Evolutionary conservation across 2,888 invertebrate species (phyloP).

Genomic region (Apodemia mormo): DNA sequence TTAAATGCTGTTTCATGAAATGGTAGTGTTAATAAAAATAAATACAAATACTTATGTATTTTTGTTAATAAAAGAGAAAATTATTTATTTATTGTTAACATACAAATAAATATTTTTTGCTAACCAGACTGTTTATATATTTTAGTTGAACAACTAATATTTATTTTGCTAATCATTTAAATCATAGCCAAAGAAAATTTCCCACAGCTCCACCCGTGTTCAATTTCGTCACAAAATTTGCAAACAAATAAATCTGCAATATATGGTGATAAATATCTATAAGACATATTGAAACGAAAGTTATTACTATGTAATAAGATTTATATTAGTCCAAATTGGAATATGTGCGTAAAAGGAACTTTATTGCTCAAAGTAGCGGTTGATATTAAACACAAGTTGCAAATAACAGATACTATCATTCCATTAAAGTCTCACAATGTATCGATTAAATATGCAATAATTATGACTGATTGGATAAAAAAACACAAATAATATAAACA

Average conservation of each 20-base stretch:
- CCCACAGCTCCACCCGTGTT: neutral
- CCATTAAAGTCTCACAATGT: constrained; percentile 28
- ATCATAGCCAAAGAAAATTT: constrained; percentile 22
- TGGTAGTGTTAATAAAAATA: too few relatives aligned
- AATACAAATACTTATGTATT: too few relatives aligned
- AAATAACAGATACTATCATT: constrained; percentile 21
- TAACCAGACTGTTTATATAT: too few relatives aligned
- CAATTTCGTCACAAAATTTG: neutral
- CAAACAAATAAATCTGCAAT: neutral
- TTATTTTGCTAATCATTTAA: neutral
- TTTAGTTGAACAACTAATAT: too few relatives aligned
- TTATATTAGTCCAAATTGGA: neutral
- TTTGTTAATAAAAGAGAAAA: too few relatives aligned
- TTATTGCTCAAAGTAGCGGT: constrained; percentile 4
- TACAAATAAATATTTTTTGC: too few relatives aligned
- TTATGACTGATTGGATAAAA: constrained; percentile 32
- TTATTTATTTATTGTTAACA: too few relatives aligned
- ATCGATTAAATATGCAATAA: constrained; percentile 35
- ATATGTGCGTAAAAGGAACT: neutral
- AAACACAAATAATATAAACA: constrained; percentile 36
- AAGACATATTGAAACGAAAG: neutral
- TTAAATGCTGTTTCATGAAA: too few relatives aligned
- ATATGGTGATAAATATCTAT: neutral
- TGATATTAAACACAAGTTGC: constrained; percentile 2
- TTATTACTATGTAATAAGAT: constrained; percentile 1